Evolutionary conservation across 2,797 vertebrate species (phyloP), one percentile per base, ranked within the genome.

Genomic region (Botia almorhae): DNA sequence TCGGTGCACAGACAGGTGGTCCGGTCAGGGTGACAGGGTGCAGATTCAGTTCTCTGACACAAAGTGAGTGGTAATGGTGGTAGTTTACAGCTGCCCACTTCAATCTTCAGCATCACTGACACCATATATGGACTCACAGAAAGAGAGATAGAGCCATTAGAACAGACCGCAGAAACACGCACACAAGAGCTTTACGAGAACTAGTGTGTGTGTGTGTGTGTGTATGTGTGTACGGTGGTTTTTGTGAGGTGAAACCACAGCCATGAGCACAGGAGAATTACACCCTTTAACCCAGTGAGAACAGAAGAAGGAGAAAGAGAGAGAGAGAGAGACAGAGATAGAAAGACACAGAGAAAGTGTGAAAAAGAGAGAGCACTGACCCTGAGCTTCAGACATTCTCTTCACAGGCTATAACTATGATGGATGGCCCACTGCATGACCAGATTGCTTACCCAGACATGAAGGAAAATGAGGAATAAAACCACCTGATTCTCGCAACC

Each of bases 381-480:
- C 86, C 85, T 88, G 83, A 92, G 88, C 69, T 39, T 82, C 60
- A 83, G 78, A 83, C 89, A 87, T 83, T 87, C 81, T 89, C 83
- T 88, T 89, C 87, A 87, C 78, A 88, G 87, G 82, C 87, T 89
- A 77, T 90, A 91, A 89, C 88, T 82, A 83, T 92, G 91, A 95
- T 92, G 82, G 87, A 94, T 94, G 83, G 83, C 80, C 84, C 81
- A 81, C 89, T 86, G 88, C 64, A 76, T 74, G 87, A 85, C 89
- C 88, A 91, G 89, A 94, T 92, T 91, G 91, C 89, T 93, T 91
- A 92, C 85, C 88, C 88, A 92, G 89, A 91, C 88, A 90, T 89
- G 86, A 92, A 91, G 83, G 89, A 89, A 94, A 89, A 81, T 82
- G 90, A 87, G 81, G 86, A 88, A 93, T 91, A 80, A 81, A 87